These are phyloP conservation scores for Rhynchonema sp. DNA, from an alignment of 2,888 invertebrate species.

Conservation along the genomic window DNA sequence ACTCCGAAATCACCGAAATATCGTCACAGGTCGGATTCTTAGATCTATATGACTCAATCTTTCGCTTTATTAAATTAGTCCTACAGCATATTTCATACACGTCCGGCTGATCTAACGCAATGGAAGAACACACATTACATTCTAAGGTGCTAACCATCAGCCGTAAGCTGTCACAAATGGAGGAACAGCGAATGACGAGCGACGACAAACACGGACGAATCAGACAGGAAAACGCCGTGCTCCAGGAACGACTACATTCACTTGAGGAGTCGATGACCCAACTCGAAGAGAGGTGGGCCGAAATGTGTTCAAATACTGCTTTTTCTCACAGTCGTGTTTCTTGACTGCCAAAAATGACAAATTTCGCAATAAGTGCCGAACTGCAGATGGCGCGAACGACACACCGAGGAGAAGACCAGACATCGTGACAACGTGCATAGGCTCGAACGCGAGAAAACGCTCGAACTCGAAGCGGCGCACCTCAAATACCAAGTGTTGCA, in stretches of 20 bases:
- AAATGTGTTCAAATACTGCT: too few relatives aligned
- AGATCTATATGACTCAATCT: too few relatives aligned
- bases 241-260: constrained; percentile 19
- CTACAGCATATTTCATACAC: too few relatives aligned
- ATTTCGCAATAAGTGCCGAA: too few relatives aligned
- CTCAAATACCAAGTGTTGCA: background rate
- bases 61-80: too few relatives aligned
- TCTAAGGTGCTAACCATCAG: background rate
- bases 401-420: constrained; percentile 18
- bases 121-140: background rate
- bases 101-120: too few relatives aligned
- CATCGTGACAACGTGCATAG: constrained; percentile 14
- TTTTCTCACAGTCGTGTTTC: background rate
- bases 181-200: constrained; percentile 16
- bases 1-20: constrained; percentile 10
- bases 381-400: constrained; percentile 15
- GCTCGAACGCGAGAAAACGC: constrained; percentile 18
- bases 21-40: constrained; percentile 7
- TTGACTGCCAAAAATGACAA: too few relatives aligned
- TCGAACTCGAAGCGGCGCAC: constrained; percentile 12
- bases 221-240: constrained; percentile 20
- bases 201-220: constrained; percentile 16
- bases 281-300: constrained; percentile 15
- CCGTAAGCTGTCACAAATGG: constrained; percentile 10
- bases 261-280: constrained; percentile 20